These are phyloP conservation scores for Drosophila bipectinata DNA, from an alignment of 1,140 invertebrate species.

Conservation along the genomic window DNA sequence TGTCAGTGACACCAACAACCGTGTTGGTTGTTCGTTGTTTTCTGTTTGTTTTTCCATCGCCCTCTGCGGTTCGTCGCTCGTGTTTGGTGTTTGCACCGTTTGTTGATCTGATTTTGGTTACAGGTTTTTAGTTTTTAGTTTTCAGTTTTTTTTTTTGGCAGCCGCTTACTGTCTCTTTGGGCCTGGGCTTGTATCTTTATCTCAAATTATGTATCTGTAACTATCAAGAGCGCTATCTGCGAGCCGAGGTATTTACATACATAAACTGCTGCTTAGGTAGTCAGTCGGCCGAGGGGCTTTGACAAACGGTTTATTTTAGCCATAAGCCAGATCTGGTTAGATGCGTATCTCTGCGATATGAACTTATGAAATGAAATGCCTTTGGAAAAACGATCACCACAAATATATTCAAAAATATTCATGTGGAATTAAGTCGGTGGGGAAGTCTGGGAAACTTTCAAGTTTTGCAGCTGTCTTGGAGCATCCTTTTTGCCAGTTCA, in stretches of 20 bases:
- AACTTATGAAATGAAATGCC: conserved; percentile 68
- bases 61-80: conserved; percentile 45
- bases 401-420: conserved; percentile 59
- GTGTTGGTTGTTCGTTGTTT: conserved; percentile 24
- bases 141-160: conserved; percentile 34
- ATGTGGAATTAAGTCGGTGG: conserved; percentile 25
- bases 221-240: conserved; percentile 58
- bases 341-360: conserved; percentile 56
- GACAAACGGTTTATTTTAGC: conserved; percentile 48
- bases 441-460: conserved; percentile 60
- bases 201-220: conserved; percentile 57
- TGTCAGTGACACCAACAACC: conserved; percentile 36
- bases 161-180: conserved; percentile 29
- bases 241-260: conserved; percentile 50
- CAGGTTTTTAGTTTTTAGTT: conserved; percentile 52
- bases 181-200: conserved; percentile 42
- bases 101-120: conserved; percentile 63
- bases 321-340: conserved; percentile 51
- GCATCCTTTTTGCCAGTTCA: conserved; percentile 60
- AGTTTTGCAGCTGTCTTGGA: conserved; percentile 40
- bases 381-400: conserved; percentile 22
- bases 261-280: conserved; percentile 58
- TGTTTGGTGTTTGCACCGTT: conserved; percentile 62
- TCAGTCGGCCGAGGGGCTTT: conserved; percentile 40
- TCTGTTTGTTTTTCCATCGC: conserved; percentile 1